These are phyloP conservation scores for Triplophysa siluroides DNA, from an alignment of 2,113 vertebrate species.

Conservation along the genomic window DNA sequence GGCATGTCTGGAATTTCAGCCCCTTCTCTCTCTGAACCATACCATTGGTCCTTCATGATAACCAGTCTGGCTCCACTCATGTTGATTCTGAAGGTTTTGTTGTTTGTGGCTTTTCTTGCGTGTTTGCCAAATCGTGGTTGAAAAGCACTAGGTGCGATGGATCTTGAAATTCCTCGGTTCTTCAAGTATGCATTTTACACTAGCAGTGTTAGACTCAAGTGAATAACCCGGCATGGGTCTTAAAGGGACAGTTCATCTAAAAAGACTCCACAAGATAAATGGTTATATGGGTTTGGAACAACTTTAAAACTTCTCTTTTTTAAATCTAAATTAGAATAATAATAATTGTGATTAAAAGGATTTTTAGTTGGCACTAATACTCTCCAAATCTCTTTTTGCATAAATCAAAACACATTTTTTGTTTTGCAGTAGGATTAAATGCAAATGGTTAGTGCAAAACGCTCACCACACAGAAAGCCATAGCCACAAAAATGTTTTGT, in stretches of 20 bases:
- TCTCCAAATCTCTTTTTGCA: background rate
- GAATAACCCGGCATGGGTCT: no score
- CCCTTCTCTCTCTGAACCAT: constrained; percentile 52
- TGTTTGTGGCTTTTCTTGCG: background rate
- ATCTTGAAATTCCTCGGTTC: background rate
- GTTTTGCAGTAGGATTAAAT: constrained; percentile 16
- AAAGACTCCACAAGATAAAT: no score
- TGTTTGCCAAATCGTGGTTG: background rate
- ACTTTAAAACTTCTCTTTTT: no score
- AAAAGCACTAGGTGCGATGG: background rate
- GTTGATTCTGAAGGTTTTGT: constrained; percentile 5
- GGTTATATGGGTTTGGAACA: no score
- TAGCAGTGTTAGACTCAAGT: no score
- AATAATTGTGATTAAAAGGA: background rate
- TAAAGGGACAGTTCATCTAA: no score
- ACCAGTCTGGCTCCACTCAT: background rate
- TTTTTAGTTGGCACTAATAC: background rate
- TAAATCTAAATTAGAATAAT: no score
- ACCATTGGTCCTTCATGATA: constrained; percentile 1
- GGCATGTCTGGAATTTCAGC: constrained; percentile 74
- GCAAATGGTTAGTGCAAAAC: constrained; percentile 1
- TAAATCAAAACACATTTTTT: background rate
- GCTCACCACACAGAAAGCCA: constrained; percentile 31
- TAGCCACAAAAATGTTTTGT: constrained; percentile 46
- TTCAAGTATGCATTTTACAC: background rate